These are phyloP conservation scores for Pelusios castaneus DNA, from an alignment of 2,113 vertebrate genomes.

Conservation along the genomic window DNA sequence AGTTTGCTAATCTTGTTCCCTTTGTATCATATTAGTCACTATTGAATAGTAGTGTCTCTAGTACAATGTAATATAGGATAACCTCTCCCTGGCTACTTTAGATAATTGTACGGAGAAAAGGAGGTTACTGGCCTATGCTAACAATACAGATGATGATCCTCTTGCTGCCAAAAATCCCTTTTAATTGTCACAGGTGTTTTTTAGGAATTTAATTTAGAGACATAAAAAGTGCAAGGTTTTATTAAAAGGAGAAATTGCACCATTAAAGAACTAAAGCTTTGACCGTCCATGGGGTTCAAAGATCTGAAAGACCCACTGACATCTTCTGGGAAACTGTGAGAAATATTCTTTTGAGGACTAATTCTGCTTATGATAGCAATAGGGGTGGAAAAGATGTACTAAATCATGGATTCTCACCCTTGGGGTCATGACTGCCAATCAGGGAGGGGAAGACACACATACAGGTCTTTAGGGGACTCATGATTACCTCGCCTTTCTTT, in stretches of 20 bases:
- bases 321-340: neutral
- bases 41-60: slow-evolving; percentile 5
- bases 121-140: neutral
- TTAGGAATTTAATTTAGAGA: slow-evolving; percentile 40
- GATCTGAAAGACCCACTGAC: neutral
- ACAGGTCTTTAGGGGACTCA: neutral
- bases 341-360: neutral
- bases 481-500: neutral
- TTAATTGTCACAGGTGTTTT: slow-evolving; percentile 32
- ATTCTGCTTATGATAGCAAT: neutral
- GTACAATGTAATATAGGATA: slow-evolving; percentile 19
- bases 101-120: neutral
- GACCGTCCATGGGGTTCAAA: neutral
- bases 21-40: neutral
- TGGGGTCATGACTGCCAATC: accelerated
- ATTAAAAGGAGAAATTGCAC: neutral
- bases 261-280: neutral
- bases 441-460: neutral
- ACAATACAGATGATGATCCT: neutral
- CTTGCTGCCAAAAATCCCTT: neutral
- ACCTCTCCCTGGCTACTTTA: neutral
- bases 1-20: neutral
- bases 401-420: accelerated
- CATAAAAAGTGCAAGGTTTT: neutral
- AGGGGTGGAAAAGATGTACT: neutral